These are phyloP conservation scores for Anableps anableps DNA, from an alignment of 2,797 vertebrate species.

Conservation along the genomic window DNA sequence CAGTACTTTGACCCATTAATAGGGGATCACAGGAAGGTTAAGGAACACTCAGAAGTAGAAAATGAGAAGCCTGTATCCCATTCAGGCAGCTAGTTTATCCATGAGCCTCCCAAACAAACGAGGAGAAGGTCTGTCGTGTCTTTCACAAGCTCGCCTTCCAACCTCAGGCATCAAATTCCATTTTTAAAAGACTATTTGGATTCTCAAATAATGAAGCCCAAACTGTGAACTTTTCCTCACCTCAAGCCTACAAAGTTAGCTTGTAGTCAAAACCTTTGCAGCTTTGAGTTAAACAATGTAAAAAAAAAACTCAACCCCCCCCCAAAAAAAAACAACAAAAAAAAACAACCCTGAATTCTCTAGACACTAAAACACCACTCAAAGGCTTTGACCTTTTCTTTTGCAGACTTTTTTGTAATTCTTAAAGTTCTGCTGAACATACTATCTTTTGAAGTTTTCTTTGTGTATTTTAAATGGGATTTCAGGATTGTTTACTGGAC, in stretches of 20 bases:
- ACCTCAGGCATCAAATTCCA: not conserved
- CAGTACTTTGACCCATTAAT: slow-evolving; percentile 37
- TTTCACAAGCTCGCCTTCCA: not conserved
- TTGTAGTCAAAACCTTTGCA: not conserved
- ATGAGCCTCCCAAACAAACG: slow-evolving; percentile 31
- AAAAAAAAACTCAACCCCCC: no score
- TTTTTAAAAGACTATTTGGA: not conserved
- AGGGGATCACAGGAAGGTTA: slow-evolving; percentile 45
- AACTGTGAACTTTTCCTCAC: slow-evolving; percentile 8
- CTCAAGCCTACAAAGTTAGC: not conserved
- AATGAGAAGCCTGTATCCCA: slow-evolving; percentile 40
- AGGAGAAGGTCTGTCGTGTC: slow-evolving; percentile 7
- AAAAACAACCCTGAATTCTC: not conserved
- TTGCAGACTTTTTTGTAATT: not conserved
- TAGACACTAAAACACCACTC: not conserved
- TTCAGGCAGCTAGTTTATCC: slow-evolving; percentile 20
- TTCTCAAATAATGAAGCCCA: not conserved
- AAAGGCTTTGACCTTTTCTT: not conserved
- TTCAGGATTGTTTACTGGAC: not conserved
- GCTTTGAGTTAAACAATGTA: not conserved
- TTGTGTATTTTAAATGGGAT: not conserved
- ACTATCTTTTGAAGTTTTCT: not conserved
- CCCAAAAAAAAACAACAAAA: not conserved
- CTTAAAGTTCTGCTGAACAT: not conserved
- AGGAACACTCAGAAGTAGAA: slow-evolving; percentile 35